A percentile compares a stretch with the other conserved stretches of the same genome.
phyloP scores from a whole-genome alignment of 2,888 invertebrate genomes.

The Chamaedrilus cognettii region DNA sequence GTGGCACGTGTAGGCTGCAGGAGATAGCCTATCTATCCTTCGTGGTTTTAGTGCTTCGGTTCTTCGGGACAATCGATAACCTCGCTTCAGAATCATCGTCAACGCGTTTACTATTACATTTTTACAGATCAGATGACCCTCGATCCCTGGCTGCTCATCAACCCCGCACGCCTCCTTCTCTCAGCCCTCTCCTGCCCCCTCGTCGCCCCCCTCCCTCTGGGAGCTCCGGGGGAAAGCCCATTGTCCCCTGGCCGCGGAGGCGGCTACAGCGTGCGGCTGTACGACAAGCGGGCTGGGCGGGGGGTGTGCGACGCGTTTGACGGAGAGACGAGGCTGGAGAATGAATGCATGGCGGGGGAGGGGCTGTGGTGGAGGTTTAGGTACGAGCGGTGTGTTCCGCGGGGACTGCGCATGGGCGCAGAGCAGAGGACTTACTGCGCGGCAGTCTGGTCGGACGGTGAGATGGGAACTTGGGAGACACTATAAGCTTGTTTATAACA shows the following conservation, averaged over 20 bases:
- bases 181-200: no score
- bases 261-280: constrained; percentile 11
- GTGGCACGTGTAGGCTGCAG: no score
- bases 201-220: no score
- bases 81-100: no score
- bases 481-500: no score
- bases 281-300: constrained; percentile 7
- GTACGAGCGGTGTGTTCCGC: constrained; percentile 8
- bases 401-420: neutral
- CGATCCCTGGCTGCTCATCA: neutral
- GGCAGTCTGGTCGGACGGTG: constrained; percentile 3
- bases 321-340: constrained; percentile 8
- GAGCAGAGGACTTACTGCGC: constrained; percentile 7
- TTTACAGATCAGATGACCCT: neutral
- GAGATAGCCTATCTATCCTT: no score
- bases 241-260: constrained; percentile 1
- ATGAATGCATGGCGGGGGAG: neutral
- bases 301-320: constrained; percentile 14
- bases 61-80: no score
- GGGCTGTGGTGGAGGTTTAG: constrained; percentile 7
- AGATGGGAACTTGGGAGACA: no score
- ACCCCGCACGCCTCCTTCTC: no score
- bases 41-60: no score
- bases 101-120: no score
- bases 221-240: no score